These are phyloP conservation scores for Philhelius pedissequus DNA, from an alignment of 2,888 invertebrate species.

Conservation along the genomic window DNA sequence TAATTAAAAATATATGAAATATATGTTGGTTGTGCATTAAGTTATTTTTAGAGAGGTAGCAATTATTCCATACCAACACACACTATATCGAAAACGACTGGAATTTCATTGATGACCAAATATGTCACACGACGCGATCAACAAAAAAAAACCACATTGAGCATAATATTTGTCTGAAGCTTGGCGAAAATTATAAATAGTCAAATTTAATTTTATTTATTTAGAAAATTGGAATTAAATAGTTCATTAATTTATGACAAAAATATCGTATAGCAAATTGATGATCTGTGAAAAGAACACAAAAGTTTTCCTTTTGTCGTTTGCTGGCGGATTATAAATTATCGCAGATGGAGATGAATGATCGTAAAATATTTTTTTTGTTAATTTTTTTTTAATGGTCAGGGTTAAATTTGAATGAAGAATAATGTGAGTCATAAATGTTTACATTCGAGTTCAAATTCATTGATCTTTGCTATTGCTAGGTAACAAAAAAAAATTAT, in stretches of 20 bases:
- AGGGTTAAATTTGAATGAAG: constrained; percentile 1
- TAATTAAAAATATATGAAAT: not conserved
- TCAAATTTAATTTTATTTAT: constrained; percentile 21
- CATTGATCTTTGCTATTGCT: not conserved
- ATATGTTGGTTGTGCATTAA: too few relatives aligned
- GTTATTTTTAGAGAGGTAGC: too few relatives aligned
- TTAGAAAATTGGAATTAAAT: constrained; percentile 43
- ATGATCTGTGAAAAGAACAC: constrained; percentile 45
- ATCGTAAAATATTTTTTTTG: not conserved
- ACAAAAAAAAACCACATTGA: not conserved
- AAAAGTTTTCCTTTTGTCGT: not conserved
- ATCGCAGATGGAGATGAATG: constrained; percentile 3
- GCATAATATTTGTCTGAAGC: not conserved
- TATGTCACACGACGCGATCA: constrained; percentile 23
- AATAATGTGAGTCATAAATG: constrained; percentile 1
- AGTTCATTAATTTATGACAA: constrained; percentile 55
- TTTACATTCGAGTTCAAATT: not conserved
- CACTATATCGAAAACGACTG: constrained; percentile 24
- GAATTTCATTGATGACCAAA: constrained; percentile 18
- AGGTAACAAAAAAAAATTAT: not conserved
- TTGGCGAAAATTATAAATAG: constrained; percentile 24
- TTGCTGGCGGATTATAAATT: not conserved
- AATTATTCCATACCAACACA: too few relatives aligned
- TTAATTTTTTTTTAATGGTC: not conserved
- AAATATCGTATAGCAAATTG: constrained; percentile 18